These are phyloP conservation scores for Girardinus metallicus DNA, from an alignment of 2,797 vertebrate species.

Conservation along the genomic window DNA sequence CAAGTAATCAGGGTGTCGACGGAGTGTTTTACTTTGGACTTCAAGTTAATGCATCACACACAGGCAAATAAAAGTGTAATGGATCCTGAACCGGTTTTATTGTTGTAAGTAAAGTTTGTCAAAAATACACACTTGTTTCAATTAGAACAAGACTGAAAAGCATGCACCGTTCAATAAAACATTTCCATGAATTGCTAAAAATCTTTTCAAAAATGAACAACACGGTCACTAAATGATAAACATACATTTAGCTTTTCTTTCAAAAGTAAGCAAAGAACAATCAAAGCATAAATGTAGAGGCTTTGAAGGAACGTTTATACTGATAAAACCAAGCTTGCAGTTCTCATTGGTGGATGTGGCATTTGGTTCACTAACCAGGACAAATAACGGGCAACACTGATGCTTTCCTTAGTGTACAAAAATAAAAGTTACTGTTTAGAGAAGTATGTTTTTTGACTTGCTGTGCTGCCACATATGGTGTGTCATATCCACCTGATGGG, in stretches of 20 bases:
- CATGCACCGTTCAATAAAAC: conserved; percentile 81
- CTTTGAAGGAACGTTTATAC: conserved; percentile 61
- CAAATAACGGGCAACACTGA: conserved; percentile 45
- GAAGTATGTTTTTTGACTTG: conserved; percentile 20
- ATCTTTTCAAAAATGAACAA: conserved; percentile 71
- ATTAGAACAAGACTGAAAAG: conserved; percentile 66
- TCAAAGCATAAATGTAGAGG: conserved; percentile 37
- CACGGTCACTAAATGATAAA: conserved; percentile 70
- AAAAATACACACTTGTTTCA: conserved; percentile 76
- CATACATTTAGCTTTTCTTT: conserved; percentile 38
- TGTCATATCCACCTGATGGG: conserved; percentile 25
- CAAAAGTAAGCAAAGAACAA: conserved; percentile 59
- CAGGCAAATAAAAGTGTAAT: not conserved
- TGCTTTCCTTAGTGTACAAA: conserved; percentile 64
- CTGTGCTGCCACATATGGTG: conserved; percentile 3
- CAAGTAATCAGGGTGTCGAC: not conserved
- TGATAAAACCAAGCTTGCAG: conserved; percentile 81
- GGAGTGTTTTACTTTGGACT: not conserved
- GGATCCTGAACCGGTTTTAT: conserved; percentile 68
- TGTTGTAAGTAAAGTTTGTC: conserved; percentile 71
- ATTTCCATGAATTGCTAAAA: conserved; percentile 75
- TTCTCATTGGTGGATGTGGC: conserved; percentile 48
- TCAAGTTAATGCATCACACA: conserved; percentile 2
- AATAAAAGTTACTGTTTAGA: conserved; percentile 54
- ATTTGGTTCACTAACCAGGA: conserved; percentile 40